A percentile compares a stretch with the other conserved stretches of the same genome.
Evolutionary conservation across 1,140 invertebrate species (phyloP).

Genomic region (Caenorhabditis tropicalis): DNA sequence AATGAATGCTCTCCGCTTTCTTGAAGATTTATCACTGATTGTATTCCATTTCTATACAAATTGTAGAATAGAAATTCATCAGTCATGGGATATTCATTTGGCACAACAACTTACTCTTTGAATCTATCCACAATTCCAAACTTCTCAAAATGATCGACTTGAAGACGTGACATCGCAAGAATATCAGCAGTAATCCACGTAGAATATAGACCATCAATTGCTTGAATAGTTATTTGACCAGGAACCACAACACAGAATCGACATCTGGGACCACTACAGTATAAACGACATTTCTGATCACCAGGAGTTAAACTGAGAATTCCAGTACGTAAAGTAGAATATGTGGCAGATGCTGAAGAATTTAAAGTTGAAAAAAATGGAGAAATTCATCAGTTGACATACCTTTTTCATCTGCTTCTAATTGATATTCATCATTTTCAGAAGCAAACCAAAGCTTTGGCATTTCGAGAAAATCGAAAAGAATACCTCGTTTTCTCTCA

Average conservation of each 20-base stretch:
- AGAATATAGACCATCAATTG: conserved; percentile 18
- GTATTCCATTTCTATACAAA: conserved; percentile 13
- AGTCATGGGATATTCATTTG: not conserved
- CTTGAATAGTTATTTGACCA: not conserved
- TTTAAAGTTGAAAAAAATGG: not conserved
- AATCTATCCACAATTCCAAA: conserved; percentile 16
- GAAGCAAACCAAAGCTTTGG: not conserved
- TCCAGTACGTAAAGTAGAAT: conserved; percentile 41
- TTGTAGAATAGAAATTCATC: not conserved
- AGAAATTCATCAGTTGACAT: not conserved
- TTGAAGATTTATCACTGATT: conserved; percentile 53
- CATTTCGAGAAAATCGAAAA: not conserved
- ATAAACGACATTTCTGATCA: conserved; percentile 36
- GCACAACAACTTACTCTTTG: conserved; percentile 38
- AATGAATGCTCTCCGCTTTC: conserved; percentile 50
- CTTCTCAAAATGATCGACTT: conserved; percentile 1
- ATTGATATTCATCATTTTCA: not conserved
- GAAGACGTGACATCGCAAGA: conserved; percentile 48
- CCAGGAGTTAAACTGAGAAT: conserved; percentile 36
- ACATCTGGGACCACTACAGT: conserved; percentile 25
- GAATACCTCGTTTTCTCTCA: not conserved
- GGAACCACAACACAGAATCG: not conserved
- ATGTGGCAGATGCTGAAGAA: conserved; percentile 33
- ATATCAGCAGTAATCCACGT: conserved; percentile 47
- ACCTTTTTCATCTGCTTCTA: conserved; percentile 26